phyloP scores from a whole-genome alignment of 2,113 vertebrate species.

The Cichladusa arquata region DNA sequence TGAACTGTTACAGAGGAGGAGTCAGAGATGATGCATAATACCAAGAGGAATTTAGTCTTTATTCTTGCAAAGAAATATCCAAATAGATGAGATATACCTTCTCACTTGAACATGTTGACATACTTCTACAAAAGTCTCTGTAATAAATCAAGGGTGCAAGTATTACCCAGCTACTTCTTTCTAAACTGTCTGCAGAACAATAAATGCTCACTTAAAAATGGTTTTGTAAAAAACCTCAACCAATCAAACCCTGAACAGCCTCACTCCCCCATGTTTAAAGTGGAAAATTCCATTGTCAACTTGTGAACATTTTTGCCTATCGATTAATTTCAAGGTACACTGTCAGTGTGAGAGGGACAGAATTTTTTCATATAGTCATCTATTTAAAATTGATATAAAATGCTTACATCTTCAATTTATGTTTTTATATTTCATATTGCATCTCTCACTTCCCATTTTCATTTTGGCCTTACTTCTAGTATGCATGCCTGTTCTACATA shows the following conservation, averaged over 20 bases:
- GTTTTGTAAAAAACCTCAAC: accelerated
- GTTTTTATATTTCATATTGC: background rate
- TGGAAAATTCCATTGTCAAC: background rate
- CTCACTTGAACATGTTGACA: background rate
- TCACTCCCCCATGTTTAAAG: background rate
- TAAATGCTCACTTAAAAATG: background rate
- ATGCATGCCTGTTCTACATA: background rate
- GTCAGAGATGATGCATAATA: background rate
- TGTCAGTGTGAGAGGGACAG: background rate
- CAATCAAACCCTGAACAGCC: background rate
- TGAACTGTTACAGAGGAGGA: background rate
- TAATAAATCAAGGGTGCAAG: background rate
- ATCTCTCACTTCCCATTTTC: background rate
- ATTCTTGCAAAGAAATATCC: background rate
- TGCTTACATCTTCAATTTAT: background rate
- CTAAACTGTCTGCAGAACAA: background rate
- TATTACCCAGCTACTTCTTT: background rate
- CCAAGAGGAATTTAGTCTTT: background rate
- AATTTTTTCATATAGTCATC: background rate
- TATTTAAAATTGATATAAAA: background rate
- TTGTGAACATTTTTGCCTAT: background rate
- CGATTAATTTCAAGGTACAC: background rate
- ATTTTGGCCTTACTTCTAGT: background rate
- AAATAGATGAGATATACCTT: background rate
- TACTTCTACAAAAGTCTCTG: background rate